Percentiles rank a stretch among this genome's conserved stretches.
These are phyloP conservation scores for Drosophila pectinifera DNA, from an alignment of 1,140 invertebrate genomes.

Conservation along the genomic window DNA sequence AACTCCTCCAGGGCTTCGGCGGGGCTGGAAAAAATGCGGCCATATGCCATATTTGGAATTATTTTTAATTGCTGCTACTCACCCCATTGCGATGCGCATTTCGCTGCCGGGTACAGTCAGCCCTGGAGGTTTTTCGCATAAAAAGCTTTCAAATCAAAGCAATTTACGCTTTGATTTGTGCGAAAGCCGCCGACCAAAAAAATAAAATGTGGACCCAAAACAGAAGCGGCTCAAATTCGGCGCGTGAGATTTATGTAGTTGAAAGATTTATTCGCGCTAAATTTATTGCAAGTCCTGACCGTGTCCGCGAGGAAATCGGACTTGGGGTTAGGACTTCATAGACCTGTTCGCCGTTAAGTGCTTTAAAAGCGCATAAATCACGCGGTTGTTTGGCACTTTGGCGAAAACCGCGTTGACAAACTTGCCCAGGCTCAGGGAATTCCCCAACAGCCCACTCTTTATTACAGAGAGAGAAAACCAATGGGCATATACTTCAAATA, in stretches of 20 bases:
- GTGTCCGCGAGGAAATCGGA: constrained; percentile 35
- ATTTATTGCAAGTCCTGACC: constrained; percentile 66
- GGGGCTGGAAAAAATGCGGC: constrained; percentile 43
- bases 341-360: constrained; percentile 76
- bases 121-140: constrained; percentile 33
- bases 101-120: constrained; percentile 69
- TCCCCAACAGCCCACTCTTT: constrained; percentile 13
- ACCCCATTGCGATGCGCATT: constrained; percentile 5
- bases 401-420: constrained; percentile 72
- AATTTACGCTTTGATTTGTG: constrained; percentile 82
- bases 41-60: constrained; percentile 74
- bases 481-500: background rate
- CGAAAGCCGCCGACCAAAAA: constrained; percentile 39
- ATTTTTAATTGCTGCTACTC: constrained; percentile 74
- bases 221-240: constrained; percentile 67
- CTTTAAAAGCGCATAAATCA: constrained; percentile 83
- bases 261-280: constrained; percentile 77
- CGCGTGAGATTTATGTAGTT: constrained; percentile 82
- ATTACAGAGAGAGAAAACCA: constrained; percentile 12
- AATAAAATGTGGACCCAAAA: constrained; percentile 17
- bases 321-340: constrained; percentile 66
- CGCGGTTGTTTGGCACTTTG: constrained; percentile 72
- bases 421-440: constrained; percentile 36
- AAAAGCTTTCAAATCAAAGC: constrained; percentile 82
- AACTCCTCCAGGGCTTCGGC: constrained; percentile 15